Conservation (phyloP, 2,113 vertebrate genomes). For the Aegotheles bennettii region DNA sequence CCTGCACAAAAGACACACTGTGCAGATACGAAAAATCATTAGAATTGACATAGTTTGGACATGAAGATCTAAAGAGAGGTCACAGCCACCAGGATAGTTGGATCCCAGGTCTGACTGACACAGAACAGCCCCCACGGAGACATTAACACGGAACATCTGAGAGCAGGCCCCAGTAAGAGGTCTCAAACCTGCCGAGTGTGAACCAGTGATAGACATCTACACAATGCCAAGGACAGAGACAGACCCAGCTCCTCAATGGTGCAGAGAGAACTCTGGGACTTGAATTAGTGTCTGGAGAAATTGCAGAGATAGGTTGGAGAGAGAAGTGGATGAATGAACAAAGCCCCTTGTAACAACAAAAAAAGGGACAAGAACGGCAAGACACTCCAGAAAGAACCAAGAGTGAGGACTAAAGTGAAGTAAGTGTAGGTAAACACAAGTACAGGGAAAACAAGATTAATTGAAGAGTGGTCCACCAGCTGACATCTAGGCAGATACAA, state of each 20-base stretch:
- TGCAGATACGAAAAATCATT: neutral
- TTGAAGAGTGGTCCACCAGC: neutral
- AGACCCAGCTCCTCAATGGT: rapidly evolving
- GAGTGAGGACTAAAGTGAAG: neutral
- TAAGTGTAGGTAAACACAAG: neutral
- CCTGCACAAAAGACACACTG: neutral
- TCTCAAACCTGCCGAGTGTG: neutral
- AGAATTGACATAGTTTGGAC: neutral
- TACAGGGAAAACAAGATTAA: neutral
- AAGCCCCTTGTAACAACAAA: rapidly evolving
- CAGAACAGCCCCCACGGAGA: neutral
- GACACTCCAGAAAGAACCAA: neutral
- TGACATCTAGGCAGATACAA: neutral
- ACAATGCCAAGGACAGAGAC: neutral
- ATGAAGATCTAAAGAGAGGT: neutral
- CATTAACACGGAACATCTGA: neutral
- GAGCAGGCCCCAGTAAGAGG: neutral
- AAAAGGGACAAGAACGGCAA: neutral
- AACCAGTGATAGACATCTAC: neutral
- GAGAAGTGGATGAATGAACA: neutral
- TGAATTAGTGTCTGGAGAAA: neutral
- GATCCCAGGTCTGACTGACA: neutral
- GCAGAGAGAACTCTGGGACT: neutral
- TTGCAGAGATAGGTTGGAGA: rapidly evolving
- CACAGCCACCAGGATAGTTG: neutral